A percentile compares a stretch with the other conserved stretches of the same genome.
phyloP scores from a whole-genome alignment of 2,888 invertebrate genomes.

The Macrosoma leucophasiata region DNA sequence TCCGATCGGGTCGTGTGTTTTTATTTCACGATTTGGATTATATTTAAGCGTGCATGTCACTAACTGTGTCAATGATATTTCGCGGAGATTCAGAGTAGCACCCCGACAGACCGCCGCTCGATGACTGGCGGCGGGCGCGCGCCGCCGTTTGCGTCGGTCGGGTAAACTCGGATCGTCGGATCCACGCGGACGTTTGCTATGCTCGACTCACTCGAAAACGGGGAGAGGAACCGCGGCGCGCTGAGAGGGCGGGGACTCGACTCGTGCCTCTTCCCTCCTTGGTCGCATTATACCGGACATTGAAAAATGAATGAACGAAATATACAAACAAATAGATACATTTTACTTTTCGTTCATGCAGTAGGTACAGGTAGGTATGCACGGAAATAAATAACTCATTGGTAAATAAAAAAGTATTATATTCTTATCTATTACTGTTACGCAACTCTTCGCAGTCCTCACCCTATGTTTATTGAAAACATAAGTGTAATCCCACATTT shows the following conservation, averaged over 20 bases:
- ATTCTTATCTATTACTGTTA: no score
- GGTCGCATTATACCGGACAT: constrained; percentile 28
- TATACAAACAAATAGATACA: constrained; percentile 11
- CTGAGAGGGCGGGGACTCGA: constrained; percentile 37
- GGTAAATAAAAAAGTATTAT: no score
- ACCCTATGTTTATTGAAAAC: no score
- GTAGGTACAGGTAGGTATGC: background rate
- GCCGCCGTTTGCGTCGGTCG: constrained; percentile 30
- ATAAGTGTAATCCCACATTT: no score
- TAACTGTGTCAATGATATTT: constrained; percentile 36
- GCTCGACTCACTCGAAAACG: constrained; percentile 19
- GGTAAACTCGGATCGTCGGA: constrained; percentile 24
- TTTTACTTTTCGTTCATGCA: constrained; percentile 5
- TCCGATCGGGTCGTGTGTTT: constrained; percentile 59
- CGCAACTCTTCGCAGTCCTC: no score
- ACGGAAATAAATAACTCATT: no score
- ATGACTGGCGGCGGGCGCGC: constrained; percentile 54
- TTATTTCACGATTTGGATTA: constrained; percentile 57
- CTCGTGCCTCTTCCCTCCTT: constrained; percentile 31
- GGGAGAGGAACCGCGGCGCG: constrained; percentile 32
- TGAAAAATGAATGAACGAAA: constrained; percentile 30
- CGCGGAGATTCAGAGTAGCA: constrained; percentile 20
- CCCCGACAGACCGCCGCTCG: constrained; percentile 51
- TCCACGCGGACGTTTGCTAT: no score
- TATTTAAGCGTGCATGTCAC: constrained; percentile 62